A percentile compares a stretch with the other conserved stretches of the same genome.
phyloP scores from a whole-genome alignment of 2,797 vertebrate genomes.

The Bovichtus variegatus region DNA sequence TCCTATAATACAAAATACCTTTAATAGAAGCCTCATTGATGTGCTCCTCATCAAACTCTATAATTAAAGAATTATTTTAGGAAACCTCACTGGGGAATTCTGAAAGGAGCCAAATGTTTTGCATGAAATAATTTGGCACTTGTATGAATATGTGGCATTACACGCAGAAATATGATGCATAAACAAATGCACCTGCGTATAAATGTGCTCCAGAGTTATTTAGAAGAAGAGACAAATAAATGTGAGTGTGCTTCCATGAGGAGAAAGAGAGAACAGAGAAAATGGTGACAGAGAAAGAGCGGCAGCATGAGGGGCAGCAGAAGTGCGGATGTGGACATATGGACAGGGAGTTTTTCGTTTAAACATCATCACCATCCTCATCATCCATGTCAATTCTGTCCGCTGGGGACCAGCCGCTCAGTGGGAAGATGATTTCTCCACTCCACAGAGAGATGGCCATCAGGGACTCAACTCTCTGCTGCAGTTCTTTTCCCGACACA shows the following conservation, averaged over 20 bases:
- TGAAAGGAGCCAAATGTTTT: neutral
- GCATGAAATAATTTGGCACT: constrained; percentile 3
- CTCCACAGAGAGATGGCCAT: constrained; percentile 80
- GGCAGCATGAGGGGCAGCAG: constrained; percentile 22
- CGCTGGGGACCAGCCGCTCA: constrained; percentile 73
- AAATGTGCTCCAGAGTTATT: constrained; percentile 2
- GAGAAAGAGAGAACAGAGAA: neutral
- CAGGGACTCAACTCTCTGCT: constrained; percentile 73
- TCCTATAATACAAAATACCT: neutral
- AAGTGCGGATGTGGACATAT: constrained; percentile 74
- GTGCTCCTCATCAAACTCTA: constrained; percentile 14
- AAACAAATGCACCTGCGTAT: neutral
- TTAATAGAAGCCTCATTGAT: constrained; percentile 4
- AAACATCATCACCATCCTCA: constrained; percentile 83
- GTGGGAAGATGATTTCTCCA: constrained; percentile 75
- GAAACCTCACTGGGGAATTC: constrained; percentile 1
- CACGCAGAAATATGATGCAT: neutral
- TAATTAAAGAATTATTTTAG: constrained; percentile 23
- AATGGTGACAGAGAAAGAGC: constrained; percentile 3
- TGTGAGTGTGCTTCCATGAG: neutral
- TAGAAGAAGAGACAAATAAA: constrained; percentile 5
- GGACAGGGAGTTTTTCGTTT: constrained; percentile 72
- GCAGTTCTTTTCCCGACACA: constrained; percentile 43
- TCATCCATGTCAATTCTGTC: constrained; percentile 81
- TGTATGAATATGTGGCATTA: neutral